These are phyloP conservation scores for Helleia helle DNA, from an alignment of 2,888 invertebrate species.

Conservation along the genomic window DNA sequence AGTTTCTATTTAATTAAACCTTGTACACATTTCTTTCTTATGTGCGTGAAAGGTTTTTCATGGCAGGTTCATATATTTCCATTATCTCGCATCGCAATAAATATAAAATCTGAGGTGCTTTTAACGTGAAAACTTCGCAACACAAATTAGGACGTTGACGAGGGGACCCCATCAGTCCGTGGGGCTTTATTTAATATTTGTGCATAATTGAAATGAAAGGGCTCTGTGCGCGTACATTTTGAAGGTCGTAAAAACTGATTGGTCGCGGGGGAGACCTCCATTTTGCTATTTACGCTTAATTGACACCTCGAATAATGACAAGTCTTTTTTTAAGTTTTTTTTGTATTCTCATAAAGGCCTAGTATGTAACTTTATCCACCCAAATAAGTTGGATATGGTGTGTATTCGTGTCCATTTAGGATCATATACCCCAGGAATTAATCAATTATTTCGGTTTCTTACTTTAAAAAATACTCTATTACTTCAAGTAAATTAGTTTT, in stretches of 20 bases:
- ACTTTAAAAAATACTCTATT: no score
- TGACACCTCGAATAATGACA: conserved; percentile 9
- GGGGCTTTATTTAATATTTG: conserved; percentile 5
- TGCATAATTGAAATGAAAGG: conserved; percentile 16
- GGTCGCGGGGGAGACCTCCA: not conserved
- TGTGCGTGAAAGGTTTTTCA: no score
- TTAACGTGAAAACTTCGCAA: not conserved
- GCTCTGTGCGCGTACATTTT: conserved; percentile 13
- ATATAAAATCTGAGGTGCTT: not conserved
- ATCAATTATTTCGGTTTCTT: no score
- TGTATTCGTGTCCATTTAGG: no score
- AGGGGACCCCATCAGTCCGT: not conserved
- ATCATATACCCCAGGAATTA: no score
- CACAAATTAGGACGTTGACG: conserved; percentile 2
- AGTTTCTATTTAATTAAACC: no score
- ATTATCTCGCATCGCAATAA: not conserved
- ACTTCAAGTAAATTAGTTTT: no score
- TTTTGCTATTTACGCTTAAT: conserved; percentile 10
- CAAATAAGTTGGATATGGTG: no score
- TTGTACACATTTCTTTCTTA: no score
- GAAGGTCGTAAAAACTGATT: conserved; percentile 13
- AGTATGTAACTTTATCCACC: no score
- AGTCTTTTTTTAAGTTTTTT: not conserved
- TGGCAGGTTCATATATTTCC: no score
- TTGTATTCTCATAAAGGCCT: no score